Evolutionary conservation across 2,888 invertebrate species (phyloP).

Genomic region (Nephrotoma flavescens): DNA sequence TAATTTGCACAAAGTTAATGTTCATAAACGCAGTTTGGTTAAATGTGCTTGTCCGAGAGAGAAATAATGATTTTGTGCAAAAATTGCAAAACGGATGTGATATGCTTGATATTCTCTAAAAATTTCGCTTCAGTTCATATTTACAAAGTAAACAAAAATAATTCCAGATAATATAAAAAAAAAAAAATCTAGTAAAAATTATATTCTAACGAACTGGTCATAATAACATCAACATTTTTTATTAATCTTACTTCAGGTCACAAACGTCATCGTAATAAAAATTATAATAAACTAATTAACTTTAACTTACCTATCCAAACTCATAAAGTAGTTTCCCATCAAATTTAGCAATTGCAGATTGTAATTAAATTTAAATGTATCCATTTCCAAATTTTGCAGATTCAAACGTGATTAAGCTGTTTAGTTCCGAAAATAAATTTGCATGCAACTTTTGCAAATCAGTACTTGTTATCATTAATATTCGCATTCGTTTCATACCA

Average conservation of each 20-base stretch:
- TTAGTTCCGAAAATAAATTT: background rate
- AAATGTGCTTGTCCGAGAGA: no score
- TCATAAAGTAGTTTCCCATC: background rate
- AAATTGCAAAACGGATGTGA: no score
- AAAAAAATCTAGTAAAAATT: no score
- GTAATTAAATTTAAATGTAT: background rate
- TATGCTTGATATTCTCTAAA: no score
- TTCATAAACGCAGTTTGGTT: no score
- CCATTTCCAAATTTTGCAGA: background rate
- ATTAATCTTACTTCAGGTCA: background rate
- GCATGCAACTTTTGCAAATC: background rate
- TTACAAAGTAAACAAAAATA: no score
- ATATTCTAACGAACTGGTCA: no score
- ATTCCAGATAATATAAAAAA: no score
- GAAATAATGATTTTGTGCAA: no score
- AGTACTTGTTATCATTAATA: background rate
- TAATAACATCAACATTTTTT: background rate
- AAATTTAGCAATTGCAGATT: background rate
- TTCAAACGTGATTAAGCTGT: background rate
- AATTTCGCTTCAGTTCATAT: no score
- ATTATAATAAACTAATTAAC: background rate
- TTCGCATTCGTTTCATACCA: background rate
- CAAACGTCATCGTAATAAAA: background rate
- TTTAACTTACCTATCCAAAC: background rate
- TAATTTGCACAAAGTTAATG: no score